Percentiles rank a stretch among this genome's conserved stretches.
phyloP scores from a whole-genome alignment of 2,888 invertebrate genomes.

The Ophion ventricosus region DNA sequence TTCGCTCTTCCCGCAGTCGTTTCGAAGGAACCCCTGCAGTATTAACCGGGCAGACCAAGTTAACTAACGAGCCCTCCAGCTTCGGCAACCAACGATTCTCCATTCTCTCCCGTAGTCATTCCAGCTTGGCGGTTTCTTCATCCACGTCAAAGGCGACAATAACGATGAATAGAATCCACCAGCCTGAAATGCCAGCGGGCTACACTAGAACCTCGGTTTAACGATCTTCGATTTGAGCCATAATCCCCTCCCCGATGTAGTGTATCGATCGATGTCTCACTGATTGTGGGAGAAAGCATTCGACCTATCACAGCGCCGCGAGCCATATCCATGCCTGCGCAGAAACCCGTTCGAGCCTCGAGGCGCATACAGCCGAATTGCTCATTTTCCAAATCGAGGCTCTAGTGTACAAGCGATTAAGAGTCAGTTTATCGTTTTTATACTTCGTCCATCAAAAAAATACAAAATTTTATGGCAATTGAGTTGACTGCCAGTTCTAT shows the following conservation, averaged over 20 bases:
- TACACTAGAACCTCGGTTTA: slow-evolving; percentile 8
- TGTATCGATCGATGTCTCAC: neutral
- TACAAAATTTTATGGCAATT: no score
- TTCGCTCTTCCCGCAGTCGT: slow-evolving; percentile 16
- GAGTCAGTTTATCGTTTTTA: neutral
- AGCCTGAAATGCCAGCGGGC: slow-evolving; percentile 9
- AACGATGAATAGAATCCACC: slow-evolving; percentile 19
- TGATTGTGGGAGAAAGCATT: neutral
- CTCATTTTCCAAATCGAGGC: neutral
- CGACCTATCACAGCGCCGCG: neutral
- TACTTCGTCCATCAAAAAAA: neutral
- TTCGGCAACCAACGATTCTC: slow-evolving; percentile 40
- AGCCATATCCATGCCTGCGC: neutral
- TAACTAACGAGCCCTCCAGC: slow-evolving; percentile 51
- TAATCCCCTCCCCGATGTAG: neutral
- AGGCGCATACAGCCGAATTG: no score
- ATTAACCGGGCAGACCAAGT: slow-evolving; percentile 47
- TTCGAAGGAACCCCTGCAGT: slow-evolving; percentile 39
- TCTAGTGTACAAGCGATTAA: neutral
- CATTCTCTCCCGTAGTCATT: slow-evolving; percentile 24
- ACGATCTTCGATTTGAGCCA: slow-evolving; percentile 15
- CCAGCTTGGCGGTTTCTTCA: slow-evolving; percentile 14
- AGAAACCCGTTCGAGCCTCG: neutral
- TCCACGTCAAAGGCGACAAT: slow-evolving; percentile 2
- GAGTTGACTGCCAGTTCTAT: neutral